Evolutionary conservation across 2,113 vertebrate genomes (phyloP).

Genomic region (Cottus gobio): DNA sequence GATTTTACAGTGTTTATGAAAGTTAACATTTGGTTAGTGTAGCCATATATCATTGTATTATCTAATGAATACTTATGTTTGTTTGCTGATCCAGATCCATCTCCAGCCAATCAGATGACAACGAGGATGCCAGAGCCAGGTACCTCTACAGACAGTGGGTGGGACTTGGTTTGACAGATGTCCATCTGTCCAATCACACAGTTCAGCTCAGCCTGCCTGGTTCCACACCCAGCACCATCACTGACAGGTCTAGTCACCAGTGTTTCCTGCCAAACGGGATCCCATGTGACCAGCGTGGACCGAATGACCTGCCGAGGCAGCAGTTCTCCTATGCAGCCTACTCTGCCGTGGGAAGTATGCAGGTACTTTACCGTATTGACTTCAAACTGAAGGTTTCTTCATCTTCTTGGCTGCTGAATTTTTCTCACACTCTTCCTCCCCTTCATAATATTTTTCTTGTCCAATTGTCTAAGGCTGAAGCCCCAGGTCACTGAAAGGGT

Average conservation of each 20-base stretch:
- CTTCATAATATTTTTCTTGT: background rate
- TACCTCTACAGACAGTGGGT: slow-evolving; percentile 87
- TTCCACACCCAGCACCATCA: slow-evolving; percentile 87
- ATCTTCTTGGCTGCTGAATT: slow-evolving; percentile 13
- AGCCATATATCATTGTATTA: background rate
- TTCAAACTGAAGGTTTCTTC: slow-evolving; percentile 22
- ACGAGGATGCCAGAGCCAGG: slow-evolving; percentile 79
- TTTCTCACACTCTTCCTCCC: background rate
- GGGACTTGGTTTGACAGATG: slow-evolving; percentile 88
- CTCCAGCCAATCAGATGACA: slow-evolving; percentile 80
- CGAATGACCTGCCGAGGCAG: slow-evolving; percentile 68
- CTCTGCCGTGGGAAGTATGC: slow-evolving; percentile 90
- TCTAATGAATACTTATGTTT: background rate
- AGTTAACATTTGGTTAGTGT: background rate
- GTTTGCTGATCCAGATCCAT: slow-evolving; percentile 76
- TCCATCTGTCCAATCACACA: slow-evolving; percentile 89
- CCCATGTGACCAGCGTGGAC: slow-evolving; percentile 79
- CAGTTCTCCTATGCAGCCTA: slow-evolving; percentile 90
- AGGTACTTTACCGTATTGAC: slow-evolving; percentile 82
- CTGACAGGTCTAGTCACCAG: slow-evolving; percentile 80
- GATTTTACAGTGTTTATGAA: too few relatives aligned
- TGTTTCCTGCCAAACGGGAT: slow-evolving; percentile 91
- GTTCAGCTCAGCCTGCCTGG: slow-evolving; percentile 89
- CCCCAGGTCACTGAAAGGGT: background rate
- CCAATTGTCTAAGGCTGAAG: background rate